Percentiles rank a stretch among this genome's conserved stretches.
Evolutionary conservation across 1,140 invertebrate genomes (phyloP).

Genomic region (Dolichoris vasculosae): DNA sequence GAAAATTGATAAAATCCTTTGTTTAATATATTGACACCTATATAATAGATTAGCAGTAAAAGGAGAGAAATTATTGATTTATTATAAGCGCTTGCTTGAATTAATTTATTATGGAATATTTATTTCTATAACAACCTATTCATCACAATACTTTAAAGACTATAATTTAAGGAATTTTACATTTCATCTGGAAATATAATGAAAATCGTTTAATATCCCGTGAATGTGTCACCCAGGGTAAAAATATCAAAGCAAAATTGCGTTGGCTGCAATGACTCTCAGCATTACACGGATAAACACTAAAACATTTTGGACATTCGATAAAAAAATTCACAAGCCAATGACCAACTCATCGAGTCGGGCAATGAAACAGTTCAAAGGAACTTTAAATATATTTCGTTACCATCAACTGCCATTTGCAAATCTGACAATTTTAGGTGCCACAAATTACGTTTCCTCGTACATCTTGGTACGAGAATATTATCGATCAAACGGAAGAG

Average conservation of each 20-base stretch:
- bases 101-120: no score
- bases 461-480: not conserved
- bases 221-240: not conserved
- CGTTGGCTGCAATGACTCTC: not conserved
- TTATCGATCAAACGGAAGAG: slow-evolving; percentile 39
- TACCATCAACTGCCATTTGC: not conserved
- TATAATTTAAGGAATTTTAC: no score
- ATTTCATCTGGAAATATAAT: no score
- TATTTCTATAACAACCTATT: no score
- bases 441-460: not conserved
- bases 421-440: slow-evolving; percentile 8
- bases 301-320: not conserved
- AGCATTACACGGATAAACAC: not conserved
- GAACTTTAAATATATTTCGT: not conserved
- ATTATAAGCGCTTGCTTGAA: no score
- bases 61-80: no score
- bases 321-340: not conserved
- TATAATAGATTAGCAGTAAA: no score
- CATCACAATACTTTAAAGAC: no score
- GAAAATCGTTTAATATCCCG: no score
- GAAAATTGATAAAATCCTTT: no score
- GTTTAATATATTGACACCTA: no score
- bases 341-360: not conserved
- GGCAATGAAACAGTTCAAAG: no score
- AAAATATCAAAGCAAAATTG: not conserved